Conservation (phyloP, 2,888 invertebrate species). For the Caenorhabditis parvicauda region DNA sequence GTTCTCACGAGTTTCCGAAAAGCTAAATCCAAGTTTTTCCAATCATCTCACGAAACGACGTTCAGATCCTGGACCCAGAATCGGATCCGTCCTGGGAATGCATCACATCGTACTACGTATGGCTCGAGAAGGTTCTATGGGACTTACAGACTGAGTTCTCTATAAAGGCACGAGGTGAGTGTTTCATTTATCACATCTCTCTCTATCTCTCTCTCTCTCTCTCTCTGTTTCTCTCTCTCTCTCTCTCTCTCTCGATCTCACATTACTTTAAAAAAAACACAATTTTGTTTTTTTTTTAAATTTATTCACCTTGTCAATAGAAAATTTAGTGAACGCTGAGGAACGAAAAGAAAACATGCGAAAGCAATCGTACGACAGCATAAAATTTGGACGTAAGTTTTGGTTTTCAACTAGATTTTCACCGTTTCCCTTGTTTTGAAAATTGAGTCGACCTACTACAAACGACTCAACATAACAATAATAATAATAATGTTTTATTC, state of each 20-base stretch:
- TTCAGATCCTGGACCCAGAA: constrained; percentile 72
- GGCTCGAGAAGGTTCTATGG: constrained; percentile 74
- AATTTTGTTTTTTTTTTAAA: not conserved
- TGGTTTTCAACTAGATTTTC: not conserved
- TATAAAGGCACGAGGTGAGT: constrained; percentile 14
- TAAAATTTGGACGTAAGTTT: constrained; percentile 9
- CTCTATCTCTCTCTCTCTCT: not conserved
- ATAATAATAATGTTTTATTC: no score
- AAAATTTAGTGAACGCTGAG: no score
- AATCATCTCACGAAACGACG: no score
- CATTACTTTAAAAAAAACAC: constrained; percentile 1
- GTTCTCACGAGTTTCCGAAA: not conserved
- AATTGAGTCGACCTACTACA: no score
- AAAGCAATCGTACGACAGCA: not conserved
- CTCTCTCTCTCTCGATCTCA: no score
- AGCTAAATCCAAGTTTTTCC: no score
- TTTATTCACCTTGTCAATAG: no score
- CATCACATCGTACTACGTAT: constrained; percentile 79
- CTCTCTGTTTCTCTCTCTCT: not conserved
- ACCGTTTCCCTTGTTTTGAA: no score
- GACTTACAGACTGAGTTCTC: constrained; percentile 66
- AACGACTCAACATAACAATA: no score
- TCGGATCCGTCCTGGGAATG: constrained; percentile 97
- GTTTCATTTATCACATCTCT: not conserved
- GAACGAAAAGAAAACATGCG: not conserved